Conservation (phyloP, 2,797 vertebrate genomes). For the Pteronotus mesoamericanus region DNA sequence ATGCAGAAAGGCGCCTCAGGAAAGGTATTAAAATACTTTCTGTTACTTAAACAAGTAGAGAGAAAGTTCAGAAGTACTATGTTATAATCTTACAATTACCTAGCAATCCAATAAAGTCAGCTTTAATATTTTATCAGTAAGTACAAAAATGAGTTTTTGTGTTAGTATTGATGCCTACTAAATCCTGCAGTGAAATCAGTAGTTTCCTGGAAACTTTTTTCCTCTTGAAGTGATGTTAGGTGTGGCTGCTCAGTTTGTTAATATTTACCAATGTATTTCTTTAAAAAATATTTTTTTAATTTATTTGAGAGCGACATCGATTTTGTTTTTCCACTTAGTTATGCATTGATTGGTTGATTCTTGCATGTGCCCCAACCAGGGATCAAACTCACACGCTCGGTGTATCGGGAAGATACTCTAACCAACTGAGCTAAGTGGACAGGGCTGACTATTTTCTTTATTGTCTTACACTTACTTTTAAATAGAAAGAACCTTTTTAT, state of each 20-base stretch:
- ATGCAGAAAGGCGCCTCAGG: background rate
- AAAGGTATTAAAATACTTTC: background rate
- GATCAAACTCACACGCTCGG: background rate
- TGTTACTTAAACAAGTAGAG: background rate
- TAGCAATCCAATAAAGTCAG: background rate
- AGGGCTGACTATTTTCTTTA: background rate
- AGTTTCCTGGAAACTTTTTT: background rate
- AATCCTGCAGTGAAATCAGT: background rate
- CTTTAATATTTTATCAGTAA: slow-evolving; percentile 3
- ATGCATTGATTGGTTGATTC: too few species aligned
- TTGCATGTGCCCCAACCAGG: background rate
- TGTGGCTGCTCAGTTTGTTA: background rate
- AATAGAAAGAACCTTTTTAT: background rate
- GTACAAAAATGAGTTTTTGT: background rate
- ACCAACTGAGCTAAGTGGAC: too few species aligned
- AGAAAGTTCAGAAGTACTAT: background rate
- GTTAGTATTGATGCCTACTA: background rate
- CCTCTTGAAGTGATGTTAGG: background rate
- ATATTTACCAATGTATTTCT: background rate
- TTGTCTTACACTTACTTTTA: background rate
- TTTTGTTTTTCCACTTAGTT: too few species aligned
- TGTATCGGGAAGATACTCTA: too few species aligned
- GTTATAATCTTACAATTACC: background rate
- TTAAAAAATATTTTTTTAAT: background rate
- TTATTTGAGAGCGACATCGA: background rate